Base-by-base conservation (phyloP, 2,888 invertebrate species). In the Catocala fraxini region DNA sequence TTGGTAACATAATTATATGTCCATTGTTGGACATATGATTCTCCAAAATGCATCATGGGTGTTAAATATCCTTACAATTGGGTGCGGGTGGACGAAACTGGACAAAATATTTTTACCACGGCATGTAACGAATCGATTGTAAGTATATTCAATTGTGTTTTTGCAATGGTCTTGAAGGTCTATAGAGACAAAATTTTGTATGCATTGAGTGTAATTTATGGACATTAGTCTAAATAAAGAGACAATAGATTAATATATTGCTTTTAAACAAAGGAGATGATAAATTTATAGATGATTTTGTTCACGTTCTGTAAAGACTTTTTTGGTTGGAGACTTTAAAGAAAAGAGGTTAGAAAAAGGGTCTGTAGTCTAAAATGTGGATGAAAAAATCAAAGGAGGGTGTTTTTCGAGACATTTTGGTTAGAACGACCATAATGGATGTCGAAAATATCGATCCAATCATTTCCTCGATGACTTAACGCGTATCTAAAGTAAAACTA, bases 101-200 rank as follows among this genome's bases (percentile, higher is more conserved):
- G 84, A 89, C 88, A 91, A 85, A 93, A 93, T 93, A 92, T 93
- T 93, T 87, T 90, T 84, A 91, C 93, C 92, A 76, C 91, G 78
- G 80, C 74, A 84, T 81, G 88, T 89, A 83, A 86, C 92, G 80
- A 91, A 93, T 93, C 83, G 79, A 77, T 87, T 88, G 81, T 89
- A 71, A 68, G 52, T 69, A 82, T 68, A 70, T 57, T 56, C 63
- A 49, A 73, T 71, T 75, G 75, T 72, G 57, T 63, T 77, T 73
- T 46, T 62, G 64, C 35, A 61, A 61, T n/a, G 46, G 42, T 65
- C 35, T 59, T 54, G 42, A 59, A 63, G 59, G 25, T 55, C 39
- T 51, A 54, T 56, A 57, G 45, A 47, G 53, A 34, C 35, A 64
- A 12, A 5, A 25, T 25, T 25, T 25, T 3, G 42, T 52, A 53